Conservation (phyloP, 2,113 vertebrate genomes). For the Dolichotis patagonum region DNA sequence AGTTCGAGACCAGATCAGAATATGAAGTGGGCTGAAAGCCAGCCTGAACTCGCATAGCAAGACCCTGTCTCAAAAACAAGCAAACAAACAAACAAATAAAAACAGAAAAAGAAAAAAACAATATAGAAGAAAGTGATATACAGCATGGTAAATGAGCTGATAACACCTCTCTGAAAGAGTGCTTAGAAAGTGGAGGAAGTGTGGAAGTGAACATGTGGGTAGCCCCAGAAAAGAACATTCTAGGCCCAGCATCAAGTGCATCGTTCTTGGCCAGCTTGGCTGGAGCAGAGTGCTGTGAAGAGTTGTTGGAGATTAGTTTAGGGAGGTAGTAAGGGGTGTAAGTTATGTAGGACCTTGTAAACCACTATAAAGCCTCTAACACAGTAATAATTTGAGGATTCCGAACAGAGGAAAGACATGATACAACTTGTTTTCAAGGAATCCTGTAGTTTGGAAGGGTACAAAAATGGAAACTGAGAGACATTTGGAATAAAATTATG, state of each 20-base stretch:
- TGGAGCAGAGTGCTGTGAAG: not conserved
- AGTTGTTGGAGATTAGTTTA: not conserved
- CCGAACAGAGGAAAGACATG: not conserved
- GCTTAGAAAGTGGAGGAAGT: not conserved
- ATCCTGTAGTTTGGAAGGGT: not conserved
- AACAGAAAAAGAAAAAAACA: too few relatives aligned
- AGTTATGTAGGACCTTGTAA: not conserved
- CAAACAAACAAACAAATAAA: too few relatives aligned
- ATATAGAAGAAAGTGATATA: not conserved
- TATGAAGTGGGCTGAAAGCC: too few relatives aligned
- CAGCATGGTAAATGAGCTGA: not conserved
- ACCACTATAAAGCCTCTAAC: not conserved
- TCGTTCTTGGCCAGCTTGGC: not conserved
- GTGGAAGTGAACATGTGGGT: not conserved
- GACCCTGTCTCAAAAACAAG: too few relatives aligned
- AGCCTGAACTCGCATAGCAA: too few relatives aligned
- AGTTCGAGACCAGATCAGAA: too few relatives aligned
- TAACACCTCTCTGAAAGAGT: not conserved
- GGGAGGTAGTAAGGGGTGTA: not conserved
- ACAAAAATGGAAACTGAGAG: not conserved
- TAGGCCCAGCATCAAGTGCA: not conserved
- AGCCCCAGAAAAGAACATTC: not conserved
- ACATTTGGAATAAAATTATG: not conserved
- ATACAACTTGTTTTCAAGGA: not conserved
- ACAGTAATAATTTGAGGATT: not conserved